Conservation (phyloP, 2,797 vertebrate genomes). For the Clarias laeviceps region DNA sequence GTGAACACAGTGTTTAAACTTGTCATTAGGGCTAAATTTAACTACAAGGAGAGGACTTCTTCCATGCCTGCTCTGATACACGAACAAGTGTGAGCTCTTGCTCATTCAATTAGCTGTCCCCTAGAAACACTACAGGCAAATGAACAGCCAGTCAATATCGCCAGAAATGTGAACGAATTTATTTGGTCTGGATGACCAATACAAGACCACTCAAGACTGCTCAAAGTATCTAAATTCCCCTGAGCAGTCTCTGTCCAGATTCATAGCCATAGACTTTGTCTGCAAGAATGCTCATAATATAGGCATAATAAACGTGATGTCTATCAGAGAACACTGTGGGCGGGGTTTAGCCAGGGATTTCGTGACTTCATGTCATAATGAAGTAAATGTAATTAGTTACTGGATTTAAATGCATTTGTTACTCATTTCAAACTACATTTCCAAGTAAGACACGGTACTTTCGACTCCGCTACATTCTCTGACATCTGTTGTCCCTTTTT, state of each 20-base stretch:
- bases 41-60: not conserved
- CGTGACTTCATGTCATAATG: too few species aligned
- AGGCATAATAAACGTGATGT: too few species aligned
- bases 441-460: too few species aligned
- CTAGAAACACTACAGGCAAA: not conserved
- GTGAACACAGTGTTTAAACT: constrained; percentile 4
- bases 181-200: not conserved
- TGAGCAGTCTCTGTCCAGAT: not conserved
- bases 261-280: not conserved
- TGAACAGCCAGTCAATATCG: not conserved
- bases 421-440: too few species aligned
- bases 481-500: too few species aligned
- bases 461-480: too few species aligned
- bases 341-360: too few species aligned
- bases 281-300: not conserved
- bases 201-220: not conserved
- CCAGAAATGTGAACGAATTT: not conserved
- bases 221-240: not conserved
- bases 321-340: too few species aligned
- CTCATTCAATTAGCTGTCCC: not conserved
- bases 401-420: too few species aligned
- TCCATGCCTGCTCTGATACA: not conserved
- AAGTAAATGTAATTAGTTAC: too few species aligned
- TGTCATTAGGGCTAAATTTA: constrained; percentile 10
- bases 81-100: not conserved